A percentile compares a stretch with the other conserved stretches of the same genome.
Evolutionary conservation across 2,113 vertebrate genomes (phyloP).

Genomic region (Sphaerodactylus townsendi): DNA sequence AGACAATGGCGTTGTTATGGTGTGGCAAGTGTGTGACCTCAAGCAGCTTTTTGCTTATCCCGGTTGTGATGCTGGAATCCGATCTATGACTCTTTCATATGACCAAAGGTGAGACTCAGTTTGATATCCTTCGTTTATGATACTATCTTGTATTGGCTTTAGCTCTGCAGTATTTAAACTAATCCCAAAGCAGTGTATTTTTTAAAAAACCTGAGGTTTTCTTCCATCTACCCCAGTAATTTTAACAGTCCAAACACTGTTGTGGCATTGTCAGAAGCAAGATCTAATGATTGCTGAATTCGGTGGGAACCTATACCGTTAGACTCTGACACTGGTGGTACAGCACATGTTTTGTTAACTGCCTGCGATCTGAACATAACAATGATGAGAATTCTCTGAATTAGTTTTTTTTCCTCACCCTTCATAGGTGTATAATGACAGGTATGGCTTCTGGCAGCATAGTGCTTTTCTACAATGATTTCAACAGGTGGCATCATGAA

Average conservation of each 20-base stretch:
- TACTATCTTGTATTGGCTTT: background rate
- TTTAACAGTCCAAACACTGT: too few species aligned
- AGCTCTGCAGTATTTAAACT: background rate
- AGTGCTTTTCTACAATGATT: conserved; percentile 98
- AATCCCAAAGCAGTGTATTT: background rate
- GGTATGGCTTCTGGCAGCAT: conserved; percentile 99
- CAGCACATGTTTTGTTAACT: background rate
- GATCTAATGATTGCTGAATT: too few species aligned
- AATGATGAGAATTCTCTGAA: background rate
- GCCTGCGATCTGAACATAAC: background rate
- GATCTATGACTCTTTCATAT: conserved; percentile 93
- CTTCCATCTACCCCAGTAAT: background rate
- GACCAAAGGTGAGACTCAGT: conserved; percentile 89
- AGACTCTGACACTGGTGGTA: background rate
- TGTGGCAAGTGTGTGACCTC: conserved; percentile 91
- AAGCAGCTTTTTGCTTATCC: conserved; percentile 93
- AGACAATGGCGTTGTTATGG: conserved; percentile 86
- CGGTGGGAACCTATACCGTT: too few species aligned
- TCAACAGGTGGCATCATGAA: conserved; percentile 97
- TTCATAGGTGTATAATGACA: conserved; percentile 90
- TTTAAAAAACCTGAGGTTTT: background rate
- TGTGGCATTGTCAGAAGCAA: too few species aligned
- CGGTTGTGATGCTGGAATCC: conserved; percentile 94
- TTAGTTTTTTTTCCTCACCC: background rate
- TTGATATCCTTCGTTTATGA: background rate